Conservation (phyloP, 2,888 invertebrate species). For the Patella pellucida region DNA sequence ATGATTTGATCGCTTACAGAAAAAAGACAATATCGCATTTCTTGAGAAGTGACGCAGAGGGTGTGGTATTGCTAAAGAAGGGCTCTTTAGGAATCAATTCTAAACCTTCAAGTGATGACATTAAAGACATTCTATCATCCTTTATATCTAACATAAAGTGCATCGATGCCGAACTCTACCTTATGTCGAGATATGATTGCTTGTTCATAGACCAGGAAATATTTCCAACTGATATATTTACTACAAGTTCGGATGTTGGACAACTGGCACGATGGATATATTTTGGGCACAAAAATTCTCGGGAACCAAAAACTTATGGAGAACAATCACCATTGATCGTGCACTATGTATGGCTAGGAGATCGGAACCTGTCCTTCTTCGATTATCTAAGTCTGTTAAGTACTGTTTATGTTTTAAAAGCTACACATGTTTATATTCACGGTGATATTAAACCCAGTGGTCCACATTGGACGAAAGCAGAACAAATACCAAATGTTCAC, state of each 20-base stretch:
- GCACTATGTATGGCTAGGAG: conserved; percentile 62
- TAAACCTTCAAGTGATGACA: background rate
- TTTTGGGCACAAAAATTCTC: conserved; percentile 44
- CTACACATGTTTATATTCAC: conserved; percentile 56
- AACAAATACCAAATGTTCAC: conserved; percentile 36
- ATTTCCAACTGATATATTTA: conserved; percentile 47
- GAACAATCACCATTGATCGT: conserved; percentile 52
- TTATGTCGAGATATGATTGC: conserved; percentile 19
- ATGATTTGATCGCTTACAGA: conserved; percentile 17
- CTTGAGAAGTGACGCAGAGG: background rate
- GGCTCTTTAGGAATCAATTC: conserved; percentile 13
- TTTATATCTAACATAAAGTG: conserved; percentile 7
- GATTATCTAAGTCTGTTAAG: conserved; percentile 56
- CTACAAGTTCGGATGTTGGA: conserved; percentile 43
- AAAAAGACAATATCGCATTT: conserved; percentile 20
- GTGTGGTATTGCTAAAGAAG: background rate
- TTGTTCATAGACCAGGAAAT: conserved; percentile 29
- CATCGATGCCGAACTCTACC: background rate
- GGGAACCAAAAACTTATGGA: conserved; percentile 29
- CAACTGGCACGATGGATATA: conserved; percentile 42
- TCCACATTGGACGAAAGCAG: conserved; percentile 47
- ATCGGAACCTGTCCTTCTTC: conserved; percentile 47
- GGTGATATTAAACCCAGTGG: conserved; percentile 54
- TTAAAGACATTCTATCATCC: background rate
- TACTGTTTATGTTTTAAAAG: conserved; percentile 48